These are phyloP conservation scores for Callinectes sapidus DNA, from an alignment of 2,888 invertebrate genomes.

Conservation along the genomic window DNA sequence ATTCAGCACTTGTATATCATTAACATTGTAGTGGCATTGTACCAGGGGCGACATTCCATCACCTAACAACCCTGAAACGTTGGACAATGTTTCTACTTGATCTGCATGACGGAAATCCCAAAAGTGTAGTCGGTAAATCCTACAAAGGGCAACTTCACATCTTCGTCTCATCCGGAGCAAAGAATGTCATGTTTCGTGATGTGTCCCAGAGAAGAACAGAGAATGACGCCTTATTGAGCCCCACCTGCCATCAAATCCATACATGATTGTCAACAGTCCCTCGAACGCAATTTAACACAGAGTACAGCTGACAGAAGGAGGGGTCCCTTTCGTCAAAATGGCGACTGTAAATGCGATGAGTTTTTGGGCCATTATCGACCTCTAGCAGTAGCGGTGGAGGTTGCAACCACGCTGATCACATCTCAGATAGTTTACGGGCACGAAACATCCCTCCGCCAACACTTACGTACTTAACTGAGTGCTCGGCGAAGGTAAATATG, in stretches of 20 bases:
- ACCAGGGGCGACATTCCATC: background rate
- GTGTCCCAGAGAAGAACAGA: background rate
- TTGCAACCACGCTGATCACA: background rate
- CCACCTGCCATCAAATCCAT: background rate
- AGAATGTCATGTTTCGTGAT: background rate
- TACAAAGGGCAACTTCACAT: slow-evolving; percentile 53
- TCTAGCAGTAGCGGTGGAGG: background rate
- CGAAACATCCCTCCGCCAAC: background rate
- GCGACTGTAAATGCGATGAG: slow-evolving; percentile 63
- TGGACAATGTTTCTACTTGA: background rate
- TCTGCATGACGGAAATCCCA: slow-evolving; percentile 48
- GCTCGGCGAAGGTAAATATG: slow-evolving; percentile 54
- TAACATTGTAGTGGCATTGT: background rate
- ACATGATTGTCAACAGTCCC: background rate
- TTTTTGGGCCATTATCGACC: slow-evolving; percentile 31
- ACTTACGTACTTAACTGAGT: slow-evolving; percentile 57
- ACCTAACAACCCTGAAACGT: background rate
- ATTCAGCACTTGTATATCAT: background rate
- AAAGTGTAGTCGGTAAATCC: slow-evolving; percentile 42
- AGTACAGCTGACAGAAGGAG: slow-evolving; percentile 70
- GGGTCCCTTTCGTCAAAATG: slow-evolving; percentile 68
- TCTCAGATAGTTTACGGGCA: slow-evolving; percentile 13
- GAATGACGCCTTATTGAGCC: slow-evolving; percentile 32
- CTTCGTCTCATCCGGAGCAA: background rate
- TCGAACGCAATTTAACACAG: slow-evolving; percentile 43